Base-by-base conservation (phyloP, 2,113 vertebrate genomes). In the Columba livia region DNA sequence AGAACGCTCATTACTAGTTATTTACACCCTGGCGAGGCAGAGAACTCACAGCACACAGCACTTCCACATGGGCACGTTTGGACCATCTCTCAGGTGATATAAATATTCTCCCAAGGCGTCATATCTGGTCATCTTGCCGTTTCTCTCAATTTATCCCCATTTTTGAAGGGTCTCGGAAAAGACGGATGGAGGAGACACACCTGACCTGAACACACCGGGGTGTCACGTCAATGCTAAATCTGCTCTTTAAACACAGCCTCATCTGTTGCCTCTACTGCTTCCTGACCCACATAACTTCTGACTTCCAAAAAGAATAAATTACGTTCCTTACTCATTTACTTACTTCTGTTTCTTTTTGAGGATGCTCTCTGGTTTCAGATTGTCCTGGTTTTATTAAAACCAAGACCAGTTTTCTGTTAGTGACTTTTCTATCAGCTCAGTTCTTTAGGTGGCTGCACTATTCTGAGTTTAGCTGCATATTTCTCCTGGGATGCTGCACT, bases 11-110 rank as follows among this genome's bases (percentile, higher is more conserved):
- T 54, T 12, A n/a, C 23, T 23, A 15, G 23, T 25, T 34, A 42
- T 18, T 58, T 51, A 58, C 69, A 42, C 32, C 44, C 12, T 11
- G 26, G 21, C 36, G 77, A 42, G 58, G 42, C 34, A 38, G 40
- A 31, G 21, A 36, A 71, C 31, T 11, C 40, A 10, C 40, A 3
- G 58, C 73, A 51, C 40, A 10, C 40, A 3, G 58, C 73, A 51
- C 36, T 65, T 50, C 36, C 26, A 14, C 3, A 0, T 0, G 1
- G 50, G 21, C 14, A 28, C 23, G 3, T 48, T 64, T 57, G 12
- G 65, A 29, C 36, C 26, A 8, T 20, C 65, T 44, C 34, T 57
- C 42, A 28, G 48, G 25, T 31, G 25, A 34, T 3, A 34, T 3
- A 10, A 1, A 5, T 7, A 26, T 40, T n/a, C 21, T 48, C 26